phyloP scores from a whole-genome alignment of 2,797 vertebrate species.

The Cirrhinus molitorella region DNA sequence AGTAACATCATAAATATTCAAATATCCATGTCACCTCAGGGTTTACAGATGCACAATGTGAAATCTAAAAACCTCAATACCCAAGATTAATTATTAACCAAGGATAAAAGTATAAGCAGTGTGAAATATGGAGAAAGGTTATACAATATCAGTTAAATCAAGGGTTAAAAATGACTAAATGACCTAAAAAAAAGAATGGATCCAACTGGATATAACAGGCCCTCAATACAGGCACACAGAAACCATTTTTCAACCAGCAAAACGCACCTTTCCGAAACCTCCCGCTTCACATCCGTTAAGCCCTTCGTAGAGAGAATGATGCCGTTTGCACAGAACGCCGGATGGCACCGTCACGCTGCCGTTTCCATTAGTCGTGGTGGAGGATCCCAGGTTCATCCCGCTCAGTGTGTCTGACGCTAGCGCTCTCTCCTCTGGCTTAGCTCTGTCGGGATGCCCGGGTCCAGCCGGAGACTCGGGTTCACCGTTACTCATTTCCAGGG shows the following conservation, averaged over 20 bases:
- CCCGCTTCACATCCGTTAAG: conserved; percentile 77
- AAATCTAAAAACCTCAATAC: background rate
- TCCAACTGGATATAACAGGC: background rate
- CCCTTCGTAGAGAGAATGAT: conserved; percentile 80
- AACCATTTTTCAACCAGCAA: too few relatives aligned
- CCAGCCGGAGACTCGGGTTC: conserved; percentile 59
- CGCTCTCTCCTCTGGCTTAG: conserved; percentile 61
- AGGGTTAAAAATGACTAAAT: background rate
- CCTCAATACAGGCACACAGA: background rate
- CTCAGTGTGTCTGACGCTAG: conserved; percentile 51
- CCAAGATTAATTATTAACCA: background rate
- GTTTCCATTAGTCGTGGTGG: conserved; percentile 48
- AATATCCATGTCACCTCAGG: background rate
- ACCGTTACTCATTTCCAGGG: conserved; percentile 66
- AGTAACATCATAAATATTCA: background rate
- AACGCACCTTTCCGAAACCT: conserved; percentile 76
- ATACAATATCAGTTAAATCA: background rate
- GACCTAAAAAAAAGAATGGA: background rate
- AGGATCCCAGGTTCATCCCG: conserved; percentile 51
- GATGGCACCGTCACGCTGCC: conserved; percentile 56
- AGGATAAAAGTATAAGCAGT: background rate
- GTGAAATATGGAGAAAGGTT: background rate
- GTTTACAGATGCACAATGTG: background rate
- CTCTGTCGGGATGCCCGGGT: conserved; percentile 63
- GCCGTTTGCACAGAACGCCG: conserved; percentile 76